A percentile compares a stretch with the other conserved stretches of the same genome.
Evolutionary conservation across 2,797 vertebrate genomes (phyloP).

Genomic region (Psittacula echo): DNA sequence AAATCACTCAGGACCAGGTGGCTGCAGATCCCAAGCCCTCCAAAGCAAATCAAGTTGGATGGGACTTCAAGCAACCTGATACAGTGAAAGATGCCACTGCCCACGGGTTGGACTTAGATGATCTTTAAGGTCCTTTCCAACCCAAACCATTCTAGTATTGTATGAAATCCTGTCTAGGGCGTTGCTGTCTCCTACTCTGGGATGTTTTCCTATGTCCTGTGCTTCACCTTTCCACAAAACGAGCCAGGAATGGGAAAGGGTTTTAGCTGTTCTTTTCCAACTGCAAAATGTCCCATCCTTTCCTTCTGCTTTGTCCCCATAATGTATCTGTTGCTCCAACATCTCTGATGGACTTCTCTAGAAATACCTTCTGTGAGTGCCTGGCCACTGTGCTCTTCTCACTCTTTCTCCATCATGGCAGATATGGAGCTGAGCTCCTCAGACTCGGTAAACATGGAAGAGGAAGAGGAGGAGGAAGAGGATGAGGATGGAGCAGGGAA

Average conservation of each 20-base stretch:
- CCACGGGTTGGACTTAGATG: neutral
- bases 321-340: neutral
- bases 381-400: neutral
- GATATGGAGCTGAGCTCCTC: conserved; percentile 87
- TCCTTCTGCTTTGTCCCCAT: fast-evolving
- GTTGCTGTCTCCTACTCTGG: neutral
- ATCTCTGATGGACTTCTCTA: neutral
- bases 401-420: conserved; percentile 49
- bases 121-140: neutral
- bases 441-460: conserved; percentile 77
- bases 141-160: neutral
- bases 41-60: neutral
- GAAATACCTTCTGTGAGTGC: neutral
- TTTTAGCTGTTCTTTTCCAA: neutral
- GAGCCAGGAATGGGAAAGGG: neutral
- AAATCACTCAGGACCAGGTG: neutral
- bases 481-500: conserved; percentile 68
- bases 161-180: neutral
- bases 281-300: fast-evolving
- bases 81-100: neutral
- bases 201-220: neutral
- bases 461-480: conserved; percentile 70
- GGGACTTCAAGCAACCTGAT: neutral
- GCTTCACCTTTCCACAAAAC: neutral
- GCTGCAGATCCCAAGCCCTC: neutral